Evolutionary conservation across 2,888 invertebrate genomes (phyloP).

Genomic region (Siphonodentalium dalli): DNA sequence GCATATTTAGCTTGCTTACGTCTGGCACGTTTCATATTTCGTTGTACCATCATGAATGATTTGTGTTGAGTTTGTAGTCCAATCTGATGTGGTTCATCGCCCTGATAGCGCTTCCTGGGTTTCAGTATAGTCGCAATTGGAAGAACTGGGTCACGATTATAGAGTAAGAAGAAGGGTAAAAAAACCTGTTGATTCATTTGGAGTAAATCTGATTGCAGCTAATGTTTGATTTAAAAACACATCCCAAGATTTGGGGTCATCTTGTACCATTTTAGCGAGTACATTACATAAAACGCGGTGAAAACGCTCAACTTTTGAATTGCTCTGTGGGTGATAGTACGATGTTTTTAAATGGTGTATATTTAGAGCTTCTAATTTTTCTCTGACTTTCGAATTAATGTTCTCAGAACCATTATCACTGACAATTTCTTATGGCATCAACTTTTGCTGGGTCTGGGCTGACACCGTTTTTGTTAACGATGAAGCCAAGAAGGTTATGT

Average conservation of each 20-base stretch:
- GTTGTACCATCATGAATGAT: neutral
- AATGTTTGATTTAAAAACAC: conserved; percentile 4
- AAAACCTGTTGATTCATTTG: no score
- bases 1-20: conserved; percentile 1
- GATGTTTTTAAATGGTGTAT: conserved; percentile 5
- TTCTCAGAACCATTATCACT: conserved; percentile 20
- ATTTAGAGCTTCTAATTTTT: conserved; percentile 1
- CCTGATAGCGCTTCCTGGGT: neutral
- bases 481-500: no score
- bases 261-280: conserved; percentile 3
- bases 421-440: conserved; percentile 6
- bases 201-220: no score
- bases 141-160: neutral
- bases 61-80: neutral
- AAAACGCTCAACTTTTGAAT: conserved; percentile 8
- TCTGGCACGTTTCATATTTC: neutral
- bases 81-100: neutral
- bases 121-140: neutral
- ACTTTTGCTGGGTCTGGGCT: no score
- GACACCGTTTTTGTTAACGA: no score
- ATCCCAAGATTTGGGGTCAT: conserved; percentile 2
- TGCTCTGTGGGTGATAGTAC: conserved; percentile 7
- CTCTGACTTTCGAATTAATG: conserved; percentile 8
- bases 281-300: conserved; percentile 7
- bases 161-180: no score